Conservation (phyloP, 53 echinoderm and acorn worm species). For the Pentamera pediparva region DNA sequence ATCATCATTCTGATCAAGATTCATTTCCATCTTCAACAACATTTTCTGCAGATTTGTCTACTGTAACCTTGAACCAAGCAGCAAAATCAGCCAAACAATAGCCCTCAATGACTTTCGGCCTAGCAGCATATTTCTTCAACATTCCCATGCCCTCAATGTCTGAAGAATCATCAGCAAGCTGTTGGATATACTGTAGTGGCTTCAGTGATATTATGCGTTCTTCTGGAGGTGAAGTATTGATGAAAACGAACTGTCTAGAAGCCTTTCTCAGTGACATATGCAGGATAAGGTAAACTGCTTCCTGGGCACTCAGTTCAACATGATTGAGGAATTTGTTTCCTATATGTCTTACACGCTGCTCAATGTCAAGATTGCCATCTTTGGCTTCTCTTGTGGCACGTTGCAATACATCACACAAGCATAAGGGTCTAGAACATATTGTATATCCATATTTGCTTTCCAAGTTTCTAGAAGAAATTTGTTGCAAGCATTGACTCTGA, state of each 20-base stretch:
- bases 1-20: background rate
- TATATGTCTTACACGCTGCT: slow-evolving; percentile 31
- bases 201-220: slow-evolving; percentile 21
- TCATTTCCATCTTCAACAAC: slow-evolving; percentile 9
- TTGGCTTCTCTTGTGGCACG: slow-evolving; percentile 39
- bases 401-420: slow-evolving; percentile 49
- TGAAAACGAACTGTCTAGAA: slow-evolving; percentile 27
- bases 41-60: slow-evolving; percentile 2
- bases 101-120: slow-evolving; percentile 25
- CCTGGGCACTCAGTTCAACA: slow-evolving; percentile 40
- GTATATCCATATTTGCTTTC: slow-evolving; percentile 52
- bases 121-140: slow-evolving; percentile 15
- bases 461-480: slow-evolving; percentile 35
- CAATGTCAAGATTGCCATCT: slow-evolving; percentile 31
- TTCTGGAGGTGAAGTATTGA: slow-evolving; percentile 31
- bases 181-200: slow-evolving; percentile 12
- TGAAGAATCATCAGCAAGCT: slow-evolving; percentile 35
- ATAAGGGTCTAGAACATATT: slow-evolving; percentile 32
- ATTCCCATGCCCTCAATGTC: slow-evolving; percentile 10
- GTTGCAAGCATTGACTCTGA: slow-evolving; percentile 50
- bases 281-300: slow-evolving; percentile 37
- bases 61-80: too few relatives aligned
- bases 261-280: slow-evolving; percentile 33
- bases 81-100: slow-evolving; percentile 42
- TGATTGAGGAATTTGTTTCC: slow-evolving; percentile 35